Evolutionary conservation across 2,888 invertebrate genomes (phyloP).

Genomic region (Archaeoteleia sp.): DNA sequence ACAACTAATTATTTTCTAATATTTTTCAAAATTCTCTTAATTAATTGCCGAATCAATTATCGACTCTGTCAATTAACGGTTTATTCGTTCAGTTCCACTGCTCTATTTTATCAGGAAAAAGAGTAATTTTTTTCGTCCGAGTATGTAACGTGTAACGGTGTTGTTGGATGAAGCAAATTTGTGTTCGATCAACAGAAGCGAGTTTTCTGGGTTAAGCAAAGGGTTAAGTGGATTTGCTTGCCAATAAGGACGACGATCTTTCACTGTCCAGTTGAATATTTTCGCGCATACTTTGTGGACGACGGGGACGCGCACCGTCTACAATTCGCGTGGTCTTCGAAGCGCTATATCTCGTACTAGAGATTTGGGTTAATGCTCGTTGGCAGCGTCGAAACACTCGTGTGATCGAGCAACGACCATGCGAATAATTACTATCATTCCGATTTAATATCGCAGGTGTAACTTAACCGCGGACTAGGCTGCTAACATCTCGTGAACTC

Average conservation of each 20-base stretch:
- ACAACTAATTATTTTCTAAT: too few relatives aligned
- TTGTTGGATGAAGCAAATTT: neutral
- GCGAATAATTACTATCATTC: slow-evolving; percentile 16
- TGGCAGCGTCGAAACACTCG: slow-evolving; percentile 54
- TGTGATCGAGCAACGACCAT: slow-evolving; percentile 9
- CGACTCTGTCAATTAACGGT: too few relatives aligned
- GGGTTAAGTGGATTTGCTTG: slow-evolving; percentile 36
- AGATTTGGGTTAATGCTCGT: slow-evolving; percentile 65
- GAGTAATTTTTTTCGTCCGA: neutral
- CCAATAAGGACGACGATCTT: slow-evolving; percentile 45
- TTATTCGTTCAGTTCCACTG: too few relatives aligned
- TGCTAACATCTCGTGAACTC: neutral
- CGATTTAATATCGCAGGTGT: slow-evolving; percentile 1
- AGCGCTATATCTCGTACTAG: slow-evolving; percentile 42
- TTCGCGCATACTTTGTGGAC: slow-evolving; percentile 30
- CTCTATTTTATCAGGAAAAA: too few relatives aligned
- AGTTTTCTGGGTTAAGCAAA: too few relatives aligned
- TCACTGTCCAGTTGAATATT: slow-evolving; percentile 56
- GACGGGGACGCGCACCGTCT: neutral
- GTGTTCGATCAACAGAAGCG: too few relatives aligned
- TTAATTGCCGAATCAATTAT: too few relatives aligned
- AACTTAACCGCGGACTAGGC: neutral
- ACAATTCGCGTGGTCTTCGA: neutral
- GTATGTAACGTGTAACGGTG: neutral
- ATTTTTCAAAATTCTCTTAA: too few relatives aligned